These are phyloP conservation scores for Sinocyclocheilus grahami DNA, from an alignment of 2,113 vertebrate species.

Conservation along the genomic window DNA sequence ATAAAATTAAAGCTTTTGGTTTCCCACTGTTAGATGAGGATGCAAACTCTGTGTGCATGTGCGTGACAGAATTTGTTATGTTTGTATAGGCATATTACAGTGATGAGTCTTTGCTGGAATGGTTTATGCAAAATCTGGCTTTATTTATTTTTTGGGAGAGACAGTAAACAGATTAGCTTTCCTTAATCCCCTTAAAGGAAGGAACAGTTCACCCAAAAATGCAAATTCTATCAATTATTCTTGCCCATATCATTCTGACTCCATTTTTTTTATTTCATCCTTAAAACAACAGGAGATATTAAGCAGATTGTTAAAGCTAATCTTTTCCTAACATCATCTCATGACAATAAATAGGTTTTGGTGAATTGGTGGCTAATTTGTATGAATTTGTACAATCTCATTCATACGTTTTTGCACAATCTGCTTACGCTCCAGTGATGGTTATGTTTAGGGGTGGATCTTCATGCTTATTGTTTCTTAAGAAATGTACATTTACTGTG, in stretches of 20 bases:
- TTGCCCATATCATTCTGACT: not conserved
- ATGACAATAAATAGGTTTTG: not conserved
- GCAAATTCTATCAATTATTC: not conserved
- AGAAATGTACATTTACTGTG: not conserved
- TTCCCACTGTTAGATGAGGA: not conserved
- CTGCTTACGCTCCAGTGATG: not conserved
- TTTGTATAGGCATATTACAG: conserved; percentile 16
- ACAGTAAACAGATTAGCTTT: not conserved
- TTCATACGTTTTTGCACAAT: not conserved
- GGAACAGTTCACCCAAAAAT: not conserved
- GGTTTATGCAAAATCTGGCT: not conserved
- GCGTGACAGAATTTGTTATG: not conserved
- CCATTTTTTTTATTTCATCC: not conserved
- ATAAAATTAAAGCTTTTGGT: not conserved
- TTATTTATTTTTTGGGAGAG: conserved; percentile 7
- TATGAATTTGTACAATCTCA: not conserved
- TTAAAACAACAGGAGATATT: not conserved
- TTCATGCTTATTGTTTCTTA: not conserved
- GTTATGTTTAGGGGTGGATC: not conserved
- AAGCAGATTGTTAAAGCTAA: not conserved
- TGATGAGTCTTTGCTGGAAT: conserved; percentile 7
- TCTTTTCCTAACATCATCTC: not conserved
- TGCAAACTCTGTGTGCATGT: not conserved
- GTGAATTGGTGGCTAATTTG: not conserved
- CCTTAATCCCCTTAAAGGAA: conserved; percentile 2